A percentile compares a stretch with the other conserved stretches of the same genome.
Evolutionary conservation across 2,797 vertebrate genomes (phyloP).

Genomic region (Meda fulgida): DNA sequence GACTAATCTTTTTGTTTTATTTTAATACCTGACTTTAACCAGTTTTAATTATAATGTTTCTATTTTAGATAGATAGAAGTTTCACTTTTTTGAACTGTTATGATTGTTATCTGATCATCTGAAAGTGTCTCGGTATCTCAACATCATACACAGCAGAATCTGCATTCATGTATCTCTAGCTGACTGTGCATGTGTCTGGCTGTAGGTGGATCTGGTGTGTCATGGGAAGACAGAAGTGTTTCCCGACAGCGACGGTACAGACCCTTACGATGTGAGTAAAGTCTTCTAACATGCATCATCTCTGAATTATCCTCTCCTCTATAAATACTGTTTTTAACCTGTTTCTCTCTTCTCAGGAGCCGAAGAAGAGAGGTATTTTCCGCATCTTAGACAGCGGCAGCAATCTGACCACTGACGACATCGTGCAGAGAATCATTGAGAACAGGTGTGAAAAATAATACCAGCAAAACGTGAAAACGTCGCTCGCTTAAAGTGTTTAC

Average conservation of each 20-base stretch:
- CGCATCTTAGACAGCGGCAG: slow-evolving; percentile 84
- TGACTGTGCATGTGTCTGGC: neutral
- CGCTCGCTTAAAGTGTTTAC: neutral
- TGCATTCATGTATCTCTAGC: neutral
- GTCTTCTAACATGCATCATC: neutral
- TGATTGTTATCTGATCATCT: neutral
- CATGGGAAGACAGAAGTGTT: slow-evolving; percentile 95
- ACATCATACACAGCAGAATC: neutral
- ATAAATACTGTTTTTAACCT: neutral
- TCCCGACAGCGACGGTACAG: slow-evolving; percentile 86
- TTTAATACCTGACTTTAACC: neutral
- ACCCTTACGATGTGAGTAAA: slow-evolving; percentile 88
- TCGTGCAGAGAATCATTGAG: slow-evolving; percentile 95
- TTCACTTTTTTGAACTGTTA: neutral
- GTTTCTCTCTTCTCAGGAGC: slow-evolving; percentile 79
- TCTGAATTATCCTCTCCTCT: neutral
- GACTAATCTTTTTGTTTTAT: neutral
- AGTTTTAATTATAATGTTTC: neutral
- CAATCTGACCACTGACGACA: slow-evolving; percentile 91
- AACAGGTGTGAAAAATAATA: slow-evolving; percentile 81
- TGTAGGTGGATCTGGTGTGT: slow-evolving; percentile 90
- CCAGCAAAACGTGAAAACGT: neutral
- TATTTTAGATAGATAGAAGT: too few relatives aligned
- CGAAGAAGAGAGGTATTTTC: slow-evolving; percentile 88
- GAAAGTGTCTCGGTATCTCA: neutral